These are phyloP conservation scores for Parotocinclus haroldoi DNA, from an alignment of 2,797 vertebrate species.

Conservation along the genomic window DNA sequence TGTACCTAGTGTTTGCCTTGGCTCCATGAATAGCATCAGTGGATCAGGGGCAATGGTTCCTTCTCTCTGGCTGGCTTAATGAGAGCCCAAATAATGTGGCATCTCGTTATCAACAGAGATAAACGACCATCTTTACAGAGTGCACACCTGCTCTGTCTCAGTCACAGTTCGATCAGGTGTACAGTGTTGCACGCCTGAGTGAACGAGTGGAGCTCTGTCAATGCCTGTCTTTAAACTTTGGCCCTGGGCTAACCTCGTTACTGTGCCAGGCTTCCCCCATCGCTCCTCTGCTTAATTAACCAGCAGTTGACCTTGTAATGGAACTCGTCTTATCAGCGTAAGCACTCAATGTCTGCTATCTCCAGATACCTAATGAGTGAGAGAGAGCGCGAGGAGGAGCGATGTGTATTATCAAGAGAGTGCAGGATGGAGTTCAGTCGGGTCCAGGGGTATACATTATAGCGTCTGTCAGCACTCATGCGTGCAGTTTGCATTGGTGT, in stretches of 20 bases:
- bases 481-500: neutral
- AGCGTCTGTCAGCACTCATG: too few relatives aligned
- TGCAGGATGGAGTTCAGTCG: neutral
- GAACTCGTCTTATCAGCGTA: conserved; percentile 33
- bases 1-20: too few relatives aligned
- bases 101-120: conserved; percentile 19
- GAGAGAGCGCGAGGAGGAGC: neutral
- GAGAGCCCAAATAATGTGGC: conserved; percentile 14
- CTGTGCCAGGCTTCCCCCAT: conserved; percentile 41
- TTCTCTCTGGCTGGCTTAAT: conserved; percentile 7
- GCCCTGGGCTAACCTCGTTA: conserved; percentile 58
- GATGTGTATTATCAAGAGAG: conserved; percentile 19
- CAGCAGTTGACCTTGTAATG: conserved; percentile 53
- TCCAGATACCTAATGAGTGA: conserved; percentile 28
- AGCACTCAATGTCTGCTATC: conserved; percentile 27
- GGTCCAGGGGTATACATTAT: neutral
- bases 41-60: neutral
- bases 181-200: conserved; percentile 34
- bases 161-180: conserved; percentile 31
- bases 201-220: conserved; percentile 44
- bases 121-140: conserved; percentile 21
- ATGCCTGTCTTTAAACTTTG: conserved; percentile 35
- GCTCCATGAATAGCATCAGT: neutral
- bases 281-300: conserved; percentile 58
- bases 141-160: conserved; percentile 32